Evolutionary conservation across 2,797 vertebrate species (phyloP), one percentile per base, ranked within the genome.

Genomic region (Schizothorax lantsangensis): DNA sequence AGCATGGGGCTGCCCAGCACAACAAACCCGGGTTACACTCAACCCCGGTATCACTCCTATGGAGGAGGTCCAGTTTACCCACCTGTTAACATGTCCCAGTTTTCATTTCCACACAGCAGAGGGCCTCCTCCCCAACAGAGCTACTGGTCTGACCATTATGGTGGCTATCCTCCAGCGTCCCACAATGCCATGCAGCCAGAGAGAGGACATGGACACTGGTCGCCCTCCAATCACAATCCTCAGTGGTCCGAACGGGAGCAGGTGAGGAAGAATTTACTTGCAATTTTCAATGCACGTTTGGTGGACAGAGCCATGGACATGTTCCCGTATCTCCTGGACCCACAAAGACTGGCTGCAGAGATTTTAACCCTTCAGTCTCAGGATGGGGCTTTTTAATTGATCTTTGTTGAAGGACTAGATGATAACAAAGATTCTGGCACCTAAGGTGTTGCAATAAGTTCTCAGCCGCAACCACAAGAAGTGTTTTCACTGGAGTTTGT

Each of bases 291-390:
- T 0, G 86, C 89, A n/a, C 83, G 88, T 21, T 81, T 95, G 84
- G 95, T 96, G 81, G 94, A 95, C 90, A 81, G 68, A 3, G 94
- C 93, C 84, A 96, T 96, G 95, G 88, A 92, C 43, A 91, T 89
- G 92, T 94, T 92, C 52, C 95, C 95, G 2, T 89, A 92, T 43
- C 23, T 93, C 74, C 88, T 93, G 88, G 95, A 96, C 74, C 93
- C 95, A 0, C 94, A 95, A 87, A 86, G 87, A 86, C 89, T 96
- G 52, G 95, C 94, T 0, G 93, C 91, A 0, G 91, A 96, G 90
- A 95, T 95, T 88, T 87, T 96, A 36, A 90, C 84, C 83, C 89
- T 96, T 71, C 94, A 95, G 91, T 93, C 91, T 86, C 94, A 93
- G 52, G 92, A 87, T 84, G 77, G 79, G 82, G 69, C 66, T 81